Evolutionary conservation across 1,140 invertebrate species (phyloP).

Genomic region (Leguminivora glycinivorella): DNA sequence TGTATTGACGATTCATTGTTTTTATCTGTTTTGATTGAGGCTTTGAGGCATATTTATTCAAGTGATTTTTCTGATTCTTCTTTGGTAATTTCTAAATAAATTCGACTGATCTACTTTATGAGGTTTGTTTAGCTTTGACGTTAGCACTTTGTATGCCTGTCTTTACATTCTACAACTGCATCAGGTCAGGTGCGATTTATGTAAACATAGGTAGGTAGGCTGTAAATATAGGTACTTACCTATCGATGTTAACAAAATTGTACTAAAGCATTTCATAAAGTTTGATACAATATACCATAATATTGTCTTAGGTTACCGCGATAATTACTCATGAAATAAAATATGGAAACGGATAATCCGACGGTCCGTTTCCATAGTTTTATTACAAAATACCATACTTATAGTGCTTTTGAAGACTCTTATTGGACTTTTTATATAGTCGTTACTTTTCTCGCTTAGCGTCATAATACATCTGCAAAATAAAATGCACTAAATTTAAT

Average conservation of each 20-base stretch:
- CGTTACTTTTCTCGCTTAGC: neutral
- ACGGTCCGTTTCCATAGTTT: too few relatives aligned
- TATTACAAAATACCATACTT: too few relatives aligned
- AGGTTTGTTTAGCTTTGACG: neutral
- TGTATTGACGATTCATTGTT: neutral
- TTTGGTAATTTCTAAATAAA: neutral
- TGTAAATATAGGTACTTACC: neutral
- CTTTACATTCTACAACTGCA: neutral
- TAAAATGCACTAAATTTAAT: constrained; percentile 25
- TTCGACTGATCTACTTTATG: constrained; percentile 13
- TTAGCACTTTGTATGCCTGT: neutral
- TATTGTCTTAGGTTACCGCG: too few relatives aligned
- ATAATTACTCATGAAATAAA: too few relatives aligned
- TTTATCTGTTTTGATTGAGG: neutral
- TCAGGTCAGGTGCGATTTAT: neutral
- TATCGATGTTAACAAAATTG: neutral
- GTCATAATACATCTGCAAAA: constrained; percentile 1
- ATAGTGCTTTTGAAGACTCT: neutral
- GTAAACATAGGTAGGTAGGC: neutral
- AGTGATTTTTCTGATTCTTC: neutral
- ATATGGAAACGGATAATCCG: too few relatives aligned
- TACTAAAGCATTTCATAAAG: too few relatives aligned
- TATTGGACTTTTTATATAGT: neutral
- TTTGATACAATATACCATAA: too few relatives aligned
- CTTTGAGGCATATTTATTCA: neutral